Percentiles rank a stretch among this genome's conserved stretches.
Conservation (phyloP, 64 coral and sea anemone genomes). For the Actinia equina region DNA sequence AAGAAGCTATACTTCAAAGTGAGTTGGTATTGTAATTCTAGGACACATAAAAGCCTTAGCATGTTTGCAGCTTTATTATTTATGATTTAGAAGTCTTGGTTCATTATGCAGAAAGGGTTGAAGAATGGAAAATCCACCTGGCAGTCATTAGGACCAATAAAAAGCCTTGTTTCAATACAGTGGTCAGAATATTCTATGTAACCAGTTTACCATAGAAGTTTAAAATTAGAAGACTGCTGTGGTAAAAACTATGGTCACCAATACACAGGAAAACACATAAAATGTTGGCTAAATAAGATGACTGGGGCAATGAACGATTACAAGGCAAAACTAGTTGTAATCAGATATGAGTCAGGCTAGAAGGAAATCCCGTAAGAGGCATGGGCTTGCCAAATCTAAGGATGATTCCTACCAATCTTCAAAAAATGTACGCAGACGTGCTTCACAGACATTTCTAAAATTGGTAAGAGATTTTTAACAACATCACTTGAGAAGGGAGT, state of each 20-base stretch:
- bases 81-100: slow-evolving; percentile 9
- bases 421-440: slow-evolving; percentile 26
- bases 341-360: slow-evolving; percentile 11
- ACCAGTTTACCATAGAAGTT: neutral
- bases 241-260: neutral
- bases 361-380: slow-evolving; percentile 16
- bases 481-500: neutral
- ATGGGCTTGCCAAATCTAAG: slow-evolving; percentile 16
- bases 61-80: neutral
- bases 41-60: neutral
- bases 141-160: neutral
- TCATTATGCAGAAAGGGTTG: slow-evolving; percentile 7
- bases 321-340: neutral
- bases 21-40: neutral
- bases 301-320: neutral
- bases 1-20: neutral
- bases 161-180: neutral
- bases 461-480: slow-evolving; percentile 8
- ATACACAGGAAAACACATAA: slow-evolving; percentile 1
- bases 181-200: slow-evolving; percentile 5
- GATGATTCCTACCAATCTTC: slow-evolving; percentile 8
- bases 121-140: slow-evolving; percentile 5
- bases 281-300: slow-evolving; percentile 11
- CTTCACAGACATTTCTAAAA: slow-evolving; percentile 18
- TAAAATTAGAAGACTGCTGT: slow-evolving; percentile 8